Base-by-base conservation (phyloP, 2,888 invertebrate genomes). In the Lepidocyrtinus sp. region DNA sequence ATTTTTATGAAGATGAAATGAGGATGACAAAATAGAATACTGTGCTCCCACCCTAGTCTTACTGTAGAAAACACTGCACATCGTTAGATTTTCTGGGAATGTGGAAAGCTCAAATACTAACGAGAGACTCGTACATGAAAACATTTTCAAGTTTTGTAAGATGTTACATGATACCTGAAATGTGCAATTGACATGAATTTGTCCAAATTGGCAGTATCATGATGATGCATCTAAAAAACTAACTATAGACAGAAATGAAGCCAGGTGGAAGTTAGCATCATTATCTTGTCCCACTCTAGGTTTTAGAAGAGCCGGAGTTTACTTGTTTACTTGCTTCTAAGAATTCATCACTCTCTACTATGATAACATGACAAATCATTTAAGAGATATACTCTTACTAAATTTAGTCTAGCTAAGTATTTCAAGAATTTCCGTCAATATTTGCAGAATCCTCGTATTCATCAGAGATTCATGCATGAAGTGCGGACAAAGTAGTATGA, bases 81-180 rank as follows among this genome's bases (percentile, higher is more conserved):
- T 74, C 59, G 65, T 74, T 74, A 74, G 27, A 74, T 27, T 74
- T 59, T 59, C 64, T 65, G 27, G 21, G 19, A 46, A 46, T 36
- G 36, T 5, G 36, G 12, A 12, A 36, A 36, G 12, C 5, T 36
- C 5, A 36, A 12, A 36, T 12, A 5, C 36, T 36, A n/a, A n/a
- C 36, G 36, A 36, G 12, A 36, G 36, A 36, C 7, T 45, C 45
- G 12, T 45, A 45, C 7, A 45, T 45, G 45, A 45, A 45, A n/a
- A n/a, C n/a, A n/a, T n/a, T n/a, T n/a, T n/a, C n/a, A n/a, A n/a
- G n/a, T n/a, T n/a, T n/a, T n/a, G n/a, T n/a, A n/a, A n/a, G 5
- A 36, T 36, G 36, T 36, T 36, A 12, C 36, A 36, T 12, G 36
- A 36, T 36, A 36, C 36, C 36, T 36, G 36, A 36, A 36, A 36